These are phyloP conservation scores for Cephus runcator DNA, from an alignment of 2,888 invertebrate species.

Conservation along the genomic window DNA sequence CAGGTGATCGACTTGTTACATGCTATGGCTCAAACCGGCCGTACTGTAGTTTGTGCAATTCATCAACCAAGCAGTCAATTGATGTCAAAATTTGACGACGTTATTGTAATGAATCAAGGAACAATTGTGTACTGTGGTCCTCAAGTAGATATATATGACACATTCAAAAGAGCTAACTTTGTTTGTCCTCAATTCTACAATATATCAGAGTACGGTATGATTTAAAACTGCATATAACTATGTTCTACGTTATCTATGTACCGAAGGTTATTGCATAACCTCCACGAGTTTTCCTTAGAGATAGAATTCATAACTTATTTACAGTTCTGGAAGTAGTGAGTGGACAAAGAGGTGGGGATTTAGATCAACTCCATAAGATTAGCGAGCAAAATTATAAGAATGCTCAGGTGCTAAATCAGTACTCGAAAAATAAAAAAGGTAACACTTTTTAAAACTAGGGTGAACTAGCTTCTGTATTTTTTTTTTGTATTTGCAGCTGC, in stretches of 20 bases:
- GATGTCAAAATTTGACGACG: slow-evolving; percentile 79
- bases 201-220: slow-evolving; percentile 79
- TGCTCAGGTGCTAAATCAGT: slow-evolving; percentile 1
- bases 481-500: neutral
- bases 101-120: slow-evolving; percentile 76
- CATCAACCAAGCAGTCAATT: slow-evolving; percentile 84
- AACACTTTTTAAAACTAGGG: neutral
- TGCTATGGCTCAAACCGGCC: slow-evolving; percentile 72
- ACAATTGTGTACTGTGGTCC: slow-evolving; percentile 77
- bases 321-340: slow-evolving; percentile 74
- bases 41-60: slow-evolving; percentile 80
- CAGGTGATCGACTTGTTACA: slow-evolving; percentile 72
- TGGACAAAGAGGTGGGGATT: slow-evolving; percentile 67
- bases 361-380: slow-evolving; percentile 55
- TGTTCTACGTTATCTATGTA: neutral
- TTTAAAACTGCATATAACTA: neutral
- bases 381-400: slow-evolving; percentile 15
- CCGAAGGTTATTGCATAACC: neutral
- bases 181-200: slow-evolving; percentile 82
- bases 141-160: slow-evolving; percentile 70
- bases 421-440: slow-evolving; percentile 12
- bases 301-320: slow-evolving; percentile 31
- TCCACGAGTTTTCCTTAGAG: neutral
- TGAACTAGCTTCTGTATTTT: neutral
- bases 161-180: slow-evolving; percentile 71